Conservation (phyloP, 2,797 vertebrate species). For the Lacerta viridis region DNA sequence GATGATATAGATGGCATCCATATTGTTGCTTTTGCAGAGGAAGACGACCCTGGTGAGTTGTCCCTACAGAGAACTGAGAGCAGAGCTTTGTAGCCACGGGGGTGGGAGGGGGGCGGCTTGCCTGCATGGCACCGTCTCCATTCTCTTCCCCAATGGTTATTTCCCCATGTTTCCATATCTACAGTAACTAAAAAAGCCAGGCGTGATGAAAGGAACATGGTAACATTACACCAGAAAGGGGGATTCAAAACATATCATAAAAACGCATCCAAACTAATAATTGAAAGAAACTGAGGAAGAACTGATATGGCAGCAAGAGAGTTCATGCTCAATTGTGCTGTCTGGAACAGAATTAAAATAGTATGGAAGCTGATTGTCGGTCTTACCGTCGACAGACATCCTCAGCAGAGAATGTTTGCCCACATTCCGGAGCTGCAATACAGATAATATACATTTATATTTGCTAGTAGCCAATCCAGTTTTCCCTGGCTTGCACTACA, state of each 20-base stretch:
- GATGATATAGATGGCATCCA: conserved; percentile 92
- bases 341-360: not conserved
- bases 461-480: not conserved
- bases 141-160: no score
- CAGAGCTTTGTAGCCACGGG: accelerated
- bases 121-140: no score
- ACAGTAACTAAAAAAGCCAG: not conserved
- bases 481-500: not conserved
- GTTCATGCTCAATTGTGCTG: no score
- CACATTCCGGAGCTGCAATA: not conserved
- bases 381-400: not conserved
- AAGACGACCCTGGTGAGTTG: conserved; percentile 88
- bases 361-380: no score
- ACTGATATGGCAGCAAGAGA: not conserved
- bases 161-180: not conserved
- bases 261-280: not conserved
- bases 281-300: not conserved
- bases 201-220: not conserved
- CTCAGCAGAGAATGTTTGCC: not conserved
- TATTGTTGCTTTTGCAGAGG: conserved; percentile 94
- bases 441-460: not conserved
- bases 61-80: accelerated
- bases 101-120: no score
- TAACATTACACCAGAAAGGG: not conserved
- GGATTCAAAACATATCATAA: no score